These are phyloP conservation scores for Odontothrips loti DNA, from an alignment of 2,888 invertebrate species.

Conservation along the genomic window DNA sequence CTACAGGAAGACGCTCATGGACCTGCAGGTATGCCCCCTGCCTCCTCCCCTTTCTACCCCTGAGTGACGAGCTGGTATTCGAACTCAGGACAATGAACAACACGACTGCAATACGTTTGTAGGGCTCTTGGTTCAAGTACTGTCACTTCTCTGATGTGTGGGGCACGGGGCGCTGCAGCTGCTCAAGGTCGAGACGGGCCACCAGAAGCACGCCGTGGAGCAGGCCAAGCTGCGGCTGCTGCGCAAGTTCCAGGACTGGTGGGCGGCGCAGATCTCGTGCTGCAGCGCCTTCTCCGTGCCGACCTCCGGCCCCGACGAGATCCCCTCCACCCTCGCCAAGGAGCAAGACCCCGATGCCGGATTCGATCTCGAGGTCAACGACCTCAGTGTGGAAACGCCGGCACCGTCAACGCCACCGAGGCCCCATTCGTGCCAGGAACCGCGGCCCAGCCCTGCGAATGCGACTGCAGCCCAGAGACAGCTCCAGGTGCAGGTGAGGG, in stretches of 20 bases:
- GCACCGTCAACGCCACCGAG: background rate
- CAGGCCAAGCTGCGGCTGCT: constrained; percentile 41
- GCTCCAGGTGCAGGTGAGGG: background rate
- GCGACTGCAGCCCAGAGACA: background rate
- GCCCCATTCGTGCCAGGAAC: background rate
- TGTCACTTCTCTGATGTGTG: background rate
- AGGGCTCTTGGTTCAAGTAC: background rate
- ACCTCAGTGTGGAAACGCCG: background rate
- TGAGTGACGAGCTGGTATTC: no score
- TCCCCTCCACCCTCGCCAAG: background rate
- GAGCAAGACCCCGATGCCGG: background rate
- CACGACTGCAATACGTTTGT: no score
- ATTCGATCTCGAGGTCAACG: background rate
- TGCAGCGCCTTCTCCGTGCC: background rate
- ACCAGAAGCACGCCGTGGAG: constrained; percentile 42
- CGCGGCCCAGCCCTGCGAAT: background rate
- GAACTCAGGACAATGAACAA: no score
- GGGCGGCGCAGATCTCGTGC: constrained; percentile 19
- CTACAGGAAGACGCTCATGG: constrained; percentile 24
- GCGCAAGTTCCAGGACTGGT: constrained; percentile 33
- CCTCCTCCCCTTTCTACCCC: background rate
- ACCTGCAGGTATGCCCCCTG: background rate
- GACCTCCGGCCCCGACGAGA: background rate
- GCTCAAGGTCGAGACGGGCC: constrained; percentile 44
- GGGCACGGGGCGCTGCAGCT: background rate